Percentiles rank a stretch among this genome's conserved stretches.
Conservation (phyloP, 2,113 vertebrate genomes). For the Lophotis ruficrista region DNA sequence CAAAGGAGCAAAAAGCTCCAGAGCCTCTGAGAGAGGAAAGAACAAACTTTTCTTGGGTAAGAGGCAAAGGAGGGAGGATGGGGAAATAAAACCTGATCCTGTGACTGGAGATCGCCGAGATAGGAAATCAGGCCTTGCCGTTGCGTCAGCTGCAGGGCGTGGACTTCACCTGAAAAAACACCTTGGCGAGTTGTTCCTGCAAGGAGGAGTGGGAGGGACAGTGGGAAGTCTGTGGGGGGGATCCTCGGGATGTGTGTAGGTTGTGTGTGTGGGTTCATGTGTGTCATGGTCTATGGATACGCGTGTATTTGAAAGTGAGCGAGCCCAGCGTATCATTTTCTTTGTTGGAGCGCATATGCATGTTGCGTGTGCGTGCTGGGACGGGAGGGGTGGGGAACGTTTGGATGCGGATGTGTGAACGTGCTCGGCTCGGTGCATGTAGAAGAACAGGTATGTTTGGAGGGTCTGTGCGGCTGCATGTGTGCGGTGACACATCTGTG, state of each 20-base stretch:
- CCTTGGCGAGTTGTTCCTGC: slow-evolving; percentile 40
- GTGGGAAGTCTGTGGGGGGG: slow-evolving; percentile 21
- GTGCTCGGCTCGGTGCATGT: neutral
- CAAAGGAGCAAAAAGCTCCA: neutral
- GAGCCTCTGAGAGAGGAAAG: neutral
- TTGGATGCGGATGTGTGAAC: neutral
- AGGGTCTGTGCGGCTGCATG: neutral
- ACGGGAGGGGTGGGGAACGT: slow-evolving; percentile 1
- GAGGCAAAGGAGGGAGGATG: slow-evolving; percentile 46
- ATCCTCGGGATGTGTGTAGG: slow-evolving; percentile 31
- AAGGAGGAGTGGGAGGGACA: slow-evolving; percentile 50
- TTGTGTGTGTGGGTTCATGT: slow-evolving; percentile 18
- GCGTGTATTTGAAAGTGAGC: neutral
- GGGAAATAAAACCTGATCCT: slow-evolving; percentile 43
- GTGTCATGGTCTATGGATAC: neutral
- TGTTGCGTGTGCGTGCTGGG: neutral
- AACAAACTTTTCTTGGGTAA: slow-evolving; percentile 32
- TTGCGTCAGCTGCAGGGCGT: slow-evolving; percentile 66
- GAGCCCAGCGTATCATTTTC: neutral
- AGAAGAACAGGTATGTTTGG: slow-evolving; percentile 25
- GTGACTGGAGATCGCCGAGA: slow-evolving; percentile 28
- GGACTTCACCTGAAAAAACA: slow-evolving; percentile 69
- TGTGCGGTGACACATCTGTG: rapidly evolving
- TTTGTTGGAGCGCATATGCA: neutral
- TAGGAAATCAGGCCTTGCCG: slow-evolving; percentile 25